A percentile compares a stretch with the other conserved stretches of the same genome.
These are phyloP conservation scores for Trilocha varians DNA, from an alignment of 2,888 invertebrate species.

Conservation along the genomic window DNA sequence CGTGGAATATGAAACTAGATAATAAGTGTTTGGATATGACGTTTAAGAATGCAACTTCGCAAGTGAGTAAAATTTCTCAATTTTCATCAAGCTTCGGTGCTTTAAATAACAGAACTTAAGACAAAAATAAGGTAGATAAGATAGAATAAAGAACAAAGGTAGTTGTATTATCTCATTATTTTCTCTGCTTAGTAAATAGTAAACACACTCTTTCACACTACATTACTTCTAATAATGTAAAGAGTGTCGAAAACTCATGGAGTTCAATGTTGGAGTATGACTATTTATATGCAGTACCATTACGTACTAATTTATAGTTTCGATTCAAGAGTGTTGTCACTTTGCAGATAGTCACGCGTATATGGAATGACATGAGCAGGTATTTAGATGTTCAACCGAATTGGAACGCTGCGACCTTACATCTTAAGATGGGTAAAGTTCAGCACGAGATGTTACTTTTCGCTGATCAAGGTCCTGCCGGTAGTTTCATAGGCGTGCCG, in stretches of 20 bases:
- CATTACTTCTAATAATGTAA: no score
- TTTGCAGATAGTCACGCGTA: conserved; percentile 33
- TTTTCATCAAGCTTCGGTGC: no score
- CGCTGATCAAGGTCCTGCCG: conserved; percentile 47
- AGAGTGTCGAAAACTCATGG: no score
- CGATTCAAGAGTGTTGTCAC: background rate
- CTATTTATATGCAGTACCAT: no score
- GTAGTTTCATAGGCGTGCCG: conserved; percentile 42
- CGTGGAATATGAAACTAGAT: conserved; percentile 43
- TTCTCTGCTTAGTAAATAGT: no score
- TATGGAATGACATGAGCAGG: conserved; percentile 48
- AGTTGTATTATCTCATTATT: no score
- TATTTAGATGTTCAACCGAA: conserved; percentile 43
- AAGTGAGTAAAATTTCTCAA: conserved; percentile 21
- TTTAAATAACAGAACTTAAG: no score
- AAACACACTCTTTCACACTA: no score
- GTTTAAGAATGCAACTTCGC: conserved; percentile 34
- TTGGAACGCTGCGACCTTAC: conserved; percentile 47
- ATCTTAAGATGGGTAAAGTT: conserved; percentile 30
- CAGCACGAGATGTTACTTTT: conserved; percentile 44
- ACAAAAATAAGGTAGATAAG: no score
- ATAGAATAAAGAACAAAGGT: no score
- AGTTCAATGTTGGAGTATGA: no score
- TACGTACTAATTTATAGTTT: no score
- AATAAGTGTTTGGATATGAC: conserved; percentile 39